Evolutionary conservation across 2,888 invertebrate species (phyloP).

Genomic region (Endomychus coccineus): DNA sequence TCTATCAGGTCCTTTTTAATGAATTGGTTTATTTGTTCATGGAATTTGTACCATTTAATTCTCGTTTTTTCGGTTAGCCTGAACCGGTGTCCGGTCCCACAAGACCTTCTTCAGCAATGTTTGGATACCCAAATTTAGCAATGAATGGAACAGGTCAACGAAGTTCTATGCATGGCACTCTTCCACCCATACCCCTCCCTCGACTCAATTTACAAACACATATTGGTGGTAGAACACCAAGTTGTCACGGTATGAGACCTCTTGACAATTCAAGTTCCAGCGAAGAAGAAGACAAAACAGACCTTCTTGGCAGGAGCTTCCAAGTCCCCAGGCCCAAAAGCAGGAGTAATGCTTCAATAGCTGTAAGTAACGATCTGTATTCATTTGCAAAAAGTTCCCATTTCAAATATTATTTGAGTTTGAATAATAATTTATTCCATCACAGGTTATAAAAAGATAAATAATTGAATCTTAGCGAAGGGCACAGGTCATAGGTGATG

Average conservation of each 20-base stretch:
- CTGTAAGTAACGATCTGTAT: constrained; percentile 50
- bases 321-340: constrained; percentile 80
- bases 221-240: constrained; percentile 35
- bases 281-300: constrained; percentile 67
- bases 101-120: constrained; percentile 75
- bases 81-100: constrained; percentile 63
- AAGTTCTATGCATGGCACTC: constrained; percentile 46
- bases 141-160: constrained; percentile 45
- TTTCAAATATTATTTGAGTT: no score
- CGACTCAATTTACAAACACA: constrained; percentile 48
- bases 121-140: constrained; percentile 62
- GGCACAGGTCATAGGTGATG: no score
- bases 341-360: constrained; percentile 59
- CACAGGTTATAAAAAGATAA: not conserved
- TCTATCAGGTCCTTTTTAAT: not conserved
- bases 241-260: constrained; percentile 40
- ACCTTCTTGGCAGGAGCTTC: constrained; percentile 63
- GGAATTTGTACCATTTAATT: not conserved
- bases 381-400: no score
- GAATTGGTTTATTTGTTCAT: not conserved
- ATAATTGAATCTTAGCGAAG: no score
- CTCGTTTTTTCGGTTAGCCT: constrained; percentile 45
- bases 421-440: no score
- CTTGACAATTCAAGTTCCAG: constrained; percentile 52
- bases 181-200: constrained; percentile 67